Conservation (phyloP, 2,888 invertebrate genomes). For the Stenodera caucasica region DNA sequence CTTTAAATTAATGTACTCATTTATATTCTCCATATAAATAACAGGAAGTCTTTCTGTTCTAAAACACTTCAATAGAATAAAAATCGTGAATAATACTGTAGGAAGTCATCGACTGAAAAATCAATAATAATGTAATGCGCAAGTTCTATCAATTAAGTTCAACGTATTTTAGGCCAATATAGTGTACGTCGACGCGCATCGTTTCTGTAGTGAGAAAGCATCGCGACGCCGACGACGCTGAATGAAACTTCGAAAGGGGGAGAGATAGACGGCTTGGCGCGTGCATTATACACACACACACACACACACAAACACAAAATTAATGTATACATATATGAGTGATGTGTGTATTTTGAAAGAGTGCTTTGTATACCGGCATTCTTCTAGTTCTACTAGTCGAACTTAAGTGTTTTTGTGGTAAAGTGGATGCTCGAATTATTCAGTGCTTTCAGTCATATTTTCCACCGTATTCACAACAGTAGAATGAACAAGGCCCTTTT, state of each 20-base stretch:
- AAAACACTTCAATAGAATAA: constrained; percentile 1
- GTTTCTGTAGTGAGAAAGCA: neutral
- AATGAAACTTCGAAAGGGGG: constrained; percentile 14
- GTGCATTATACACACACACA: constrained; percentile 10
- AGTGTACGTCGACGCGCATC: neutral
- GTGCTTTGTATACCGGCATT: constrained; percentile 19
- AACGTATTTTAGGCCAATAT: neutral
- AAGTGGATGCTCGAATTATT: constrained; percentile 17
- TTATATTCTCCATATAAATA: too few relatives aligned
- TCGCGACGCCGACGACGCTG: constrained; percentile 15
- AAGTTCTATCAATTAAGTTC: constrained; percentile 3
- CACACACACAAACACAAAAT: neutral
- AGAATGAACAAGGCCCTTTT: neutral
- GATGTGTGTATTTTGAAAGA: neutral
- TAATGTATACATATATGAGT: neutral
- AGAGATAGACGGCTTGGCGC: constrained; percentile 30
- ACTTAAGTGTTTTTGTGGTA: constrained; percentile 8
- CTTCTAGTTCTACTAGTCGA: constrained; percentile 11
- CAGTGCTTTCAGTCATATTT: constrained; percentile 13
- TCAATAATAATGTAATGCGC: constrained; percentile 3
- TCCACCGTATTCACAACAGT: neutral
- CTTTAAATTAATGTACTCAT: too few relatives aligned
- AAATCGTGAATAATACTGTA: constrained; percentile 3
- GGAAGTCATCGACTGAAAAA: constrained; percentile 1
- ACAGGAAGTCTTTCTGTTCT: neutral